Percentiles rank a stretch among this genome's conserved stretches.
Evolutionary conservation across 2,888 invertebrate species (phyloP).

Genomic region (Chaetogeoica ovagalla): DNA sequence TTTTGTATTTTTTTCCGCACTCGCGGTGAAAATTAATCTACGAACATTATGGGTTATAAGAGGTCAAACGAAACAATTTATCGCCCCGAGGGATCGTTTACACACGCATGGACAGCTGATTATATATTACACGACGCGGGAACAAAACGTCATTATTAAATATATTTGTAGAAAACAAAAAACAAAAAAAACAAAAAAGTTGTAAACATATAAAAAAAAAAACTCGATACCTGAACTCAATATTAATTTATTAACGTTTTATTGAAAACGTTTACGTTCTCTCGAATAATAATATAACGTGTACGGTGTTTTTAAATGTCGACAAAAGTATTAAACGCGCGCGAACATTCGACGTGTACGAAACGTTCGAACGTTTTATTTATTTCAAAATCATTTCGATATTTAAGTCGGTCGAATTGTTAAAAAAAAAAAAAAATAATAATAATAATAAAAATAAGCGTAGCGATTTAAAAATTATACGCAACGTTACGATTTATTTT

Average conservation of each 20-base stretch:
- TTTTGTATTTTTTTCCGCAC: too few relatives aligned
- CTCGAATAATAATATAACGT: too few relatives aligned
- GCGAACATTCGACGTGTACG: not conserved
- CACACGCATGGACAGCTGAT: not conserved
- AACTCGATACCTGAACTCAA: too few relatives aligned
- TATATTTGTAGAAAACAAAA: not conserved
- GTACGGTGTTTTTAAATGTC: too few relatives aligned
- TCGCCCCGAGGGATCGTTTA: not conserved
- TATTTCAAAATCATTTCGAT: not conserved
- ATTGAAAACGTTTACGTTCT: not conserved
- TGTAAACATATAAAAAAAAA: too few relatives aligned
- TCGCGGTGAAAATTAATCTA: not conserved
- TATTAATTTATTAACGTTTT: too few relatives aligned
- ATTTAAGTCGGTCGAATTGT: not conserved
- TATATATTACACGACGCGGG: slow-evolving; percentile 6
- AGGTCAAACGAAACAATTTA: slow-evolving; percentile 1
- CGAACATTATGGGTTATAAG: not conserved
- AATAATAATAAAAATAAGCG: too few relatives aligned
- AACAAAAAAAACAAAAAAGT: not conserved
- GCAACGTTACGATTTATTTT: not conserved
- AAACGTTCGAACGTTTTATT: not conserved
- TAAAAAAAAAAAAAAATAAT: too few relatives aligned
- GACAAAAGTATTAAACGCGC: not conserved
- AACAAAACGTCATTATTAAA: not conserved
- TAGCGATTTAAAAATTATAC: not conserved